Conservation (phyloP, 2,888 invertebrate genomes). For the Morpho helenor region DNA sequence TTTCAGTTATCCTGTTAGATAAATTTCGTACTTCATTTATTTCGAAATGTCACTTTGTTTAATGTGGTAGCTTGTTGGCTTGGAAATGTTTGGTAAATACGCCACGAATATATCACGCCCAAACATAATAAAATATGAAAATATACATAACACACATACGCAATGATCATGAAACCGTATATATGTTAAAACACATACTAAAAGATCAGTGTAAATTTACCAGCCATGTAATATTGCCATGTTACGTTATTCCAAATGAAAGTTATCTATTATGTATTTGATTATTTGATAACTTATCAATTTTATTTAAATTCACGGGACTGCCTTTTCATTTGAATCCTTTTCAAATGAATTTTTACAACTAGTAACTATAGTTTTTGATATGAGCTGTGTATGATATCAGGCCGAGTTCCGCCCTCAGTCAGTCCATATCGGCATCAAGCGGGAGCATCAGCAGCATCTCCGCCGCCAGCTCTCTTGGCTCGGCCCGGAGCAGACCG, state of each 20-base stretch:
- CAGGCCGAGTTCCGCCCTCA: constrained; percentile 90
- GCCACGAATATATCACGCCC: background rate
- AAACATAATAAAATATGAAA: background rate
- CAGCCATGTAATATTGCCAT: too few relatives aligned
- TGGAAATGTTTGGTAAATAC: background rate
- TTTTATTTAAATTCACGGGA: too few relatives aligned
- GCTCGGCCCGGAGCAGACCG: constrained; percentile 79
- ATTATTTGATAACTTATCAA: too few relatives aligned
- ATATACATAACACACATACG: background rate
- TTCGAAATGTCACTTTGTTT: constrained; percentile 3
- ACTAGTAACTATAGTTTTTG: background rate
- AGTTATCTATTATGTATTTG: too few relatives aligned
- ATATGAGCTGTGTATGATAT: background rate
- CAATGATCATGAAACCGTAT: too few relatives aligned
- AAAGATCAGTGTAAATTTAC: too few relatives aligned
- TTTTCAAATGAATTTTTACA: too few relatives aligned
- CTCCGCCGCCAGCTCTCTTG: constrained; percentile 79
- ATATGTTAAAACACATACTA: too few relatives aligned
- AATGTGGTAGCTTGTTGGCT: constrained; percentile 10
- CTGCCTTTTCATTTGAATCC: too few relatives aligned
- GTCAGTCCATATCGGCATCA: constrained; percentile 84
- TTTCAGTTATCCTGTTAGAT: constrained; percentile 14
- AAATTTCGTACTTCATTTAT: constrained; percentile 9
- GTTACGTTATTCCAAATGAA: too few relatives aligned
- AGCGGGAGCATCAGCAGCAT: constrained; percentile 79